These are phyloP conservation scores for Prosopocoilus inquinatus DNA, from an alignment of 2,888 invertebrate species.

Conservation along the genomic window DNA sequence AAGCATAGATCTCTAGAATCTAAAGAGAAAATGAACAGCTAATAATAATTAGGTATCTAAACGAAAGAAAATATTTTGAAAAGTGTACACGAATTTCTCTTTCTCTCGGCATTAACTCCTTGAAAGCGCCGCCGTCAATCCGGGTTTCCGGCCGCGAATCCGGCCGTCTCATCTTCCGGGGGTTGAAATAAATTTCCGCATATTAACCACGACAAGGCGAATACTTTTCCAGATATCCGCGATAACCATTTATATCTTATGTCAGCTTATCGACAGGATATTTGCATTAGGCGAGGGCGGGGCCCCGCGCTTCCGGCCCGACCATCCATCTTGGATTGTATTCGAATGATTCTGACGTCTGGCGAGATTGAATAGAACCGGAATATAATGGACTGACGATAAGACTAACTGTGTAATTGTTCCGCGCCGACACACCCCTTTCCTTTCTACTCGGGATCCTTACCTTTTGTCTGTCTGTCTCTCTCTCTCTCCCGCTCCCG, in stretches of 20 bases:
- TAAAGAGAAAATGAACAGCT: too few species aligned
- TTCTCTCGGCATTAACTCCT: too few species aligned
- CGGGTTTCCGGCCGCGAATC: neutral
- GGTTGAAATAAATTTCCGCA: slow-evolving; percentile 6
- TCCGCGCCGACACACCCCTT: slow-evolving; percentile 28
- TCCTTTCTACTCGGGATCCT: slow-evolving; percentile 7
- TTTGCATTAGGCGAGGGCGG: slow-evolving; percentile 40
- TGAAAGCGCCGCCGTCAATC: neutral
- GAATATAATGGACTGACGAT: slow-evolving; percentile 41
- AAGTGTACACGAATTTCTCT: too few species aligned
- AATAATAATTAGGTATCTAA: too few species aligned
- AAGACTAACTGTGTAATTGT: slow-evolving; percentile 43
- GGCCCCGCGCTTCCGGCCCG: slow-evolving; percentile 33
- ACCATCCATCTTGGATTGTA: slow-evolving; percentile 43
- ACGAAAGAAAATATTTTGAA: too few species aligned
- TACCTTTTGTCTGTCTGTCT: neutral
- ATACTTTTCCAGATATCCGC: neutral
- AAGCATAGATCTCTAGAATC: too few species aligned
- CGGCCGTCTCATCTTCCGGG: neutral
- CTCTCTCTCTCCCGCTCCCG: too few species aligned
- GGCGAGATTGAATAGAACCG: slow-evolving; percentile 39
- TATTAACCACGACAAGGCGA: neutral
- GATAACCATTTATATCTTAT: slow-evolving; percentile 32
- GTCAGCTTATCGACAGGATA: slow-evolving; percentile 35
- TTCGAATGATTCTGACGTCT: slow-evolving; percentile 43